Conservation (phyloP, 2,888 invertebrate genomes). For the Dolichomitus sp. region DNA sequence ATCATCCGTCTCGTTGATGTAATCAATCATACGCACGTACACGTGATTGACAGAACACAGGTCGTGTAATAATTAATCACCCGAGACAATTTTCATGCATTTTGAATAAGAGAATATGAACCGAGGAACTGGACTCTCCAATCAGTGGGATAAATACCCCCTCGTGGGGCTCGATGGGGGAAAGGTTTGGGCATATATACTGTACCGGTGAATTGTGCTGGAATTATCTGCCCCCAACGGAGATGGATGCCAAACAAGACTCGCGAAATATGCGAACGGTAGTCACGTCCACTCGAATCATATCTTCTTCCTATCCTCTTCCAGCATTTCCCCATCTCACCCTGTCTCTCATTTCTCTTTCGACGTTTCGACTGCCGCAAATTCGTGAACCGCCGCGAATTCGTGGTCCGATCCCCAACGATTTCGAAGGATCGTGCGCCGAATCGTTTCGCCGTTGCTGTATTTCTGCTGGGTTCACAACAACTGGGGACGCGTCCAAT, state of each 20-base stretch:
- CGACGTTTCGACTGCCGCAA: conserved; percentile 65
- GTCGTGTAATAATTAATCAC: conserved; percentile 58
- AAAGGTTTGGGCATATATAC: conserved; percentile 1
- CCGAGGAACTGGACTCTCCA: conserved; percentile 36
- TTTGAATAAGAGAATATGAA: conserved; percentile 38
- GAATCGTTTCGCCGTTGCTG: conserved; percentile 46
- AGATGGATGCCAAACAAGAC: conserved; percentile 59
- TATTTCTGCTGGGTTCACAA: conserved; percentile 32
- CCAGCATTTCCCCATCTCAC: conserved; percentile 24
- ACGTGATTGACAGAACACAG: conserved; percentile 61
- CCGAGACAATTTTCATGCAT: conserved; percentile 55
- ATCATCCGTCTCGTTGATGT: conserved; percentile 54
- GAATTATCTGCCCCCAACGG: conserved; percentile 43
- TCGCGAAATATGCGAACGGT: conserved; percentile 71
- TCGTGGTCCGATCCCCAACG: conserved; percentile 44
- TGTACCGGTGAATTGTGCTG: conserved; percentile 40
- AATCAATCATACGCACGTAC: conserved; percentile 48
- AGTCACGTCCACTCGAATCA: conserved; percentile 66
- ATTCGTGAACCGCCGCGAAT: conserved; percentile 67
- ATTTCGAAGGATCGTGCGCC: conserved; percentile 42
- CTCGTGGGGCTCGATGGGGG: conserved; percentile 2
- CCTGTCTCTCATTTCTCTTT: conserved; percentile 62
- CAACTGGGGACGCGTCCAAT: conserved; percentile 28
- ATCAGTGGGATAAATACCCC: conserved; percentile 67
- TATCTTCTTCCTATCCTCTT: conserved; percentile 56